Evolutionary conservation across 2,888 invertebrate genomes (phyloP).

Genomic region (Hybos culiciformis): DNA sequence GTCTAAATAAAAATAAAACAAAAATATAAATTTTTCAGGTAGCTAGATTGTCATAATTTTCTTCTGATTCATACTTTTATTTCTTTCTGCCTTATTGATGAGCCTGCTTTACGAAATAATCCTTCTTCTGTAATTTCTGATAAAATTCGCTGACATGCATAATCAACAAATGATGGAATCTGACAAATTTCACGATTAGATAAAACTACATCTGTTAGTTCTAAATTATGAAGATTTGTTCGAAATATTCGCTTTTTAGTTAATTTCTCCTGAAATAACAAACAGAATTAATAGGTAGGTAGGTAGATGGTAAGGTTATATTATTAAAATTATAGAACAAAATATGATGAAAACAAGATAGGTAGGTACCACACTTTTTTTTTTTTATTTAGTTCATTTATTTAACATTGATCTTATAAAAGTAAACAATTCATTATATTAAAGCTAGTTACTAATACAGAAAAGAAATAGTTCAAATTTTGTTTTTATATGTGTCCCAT

Average conservation of each 20-base stretch:
- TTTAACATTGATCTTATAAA: too few species aligned
- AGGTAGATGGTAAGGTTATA: too few species aligned
- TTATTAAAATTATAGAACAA: too few species aligned
- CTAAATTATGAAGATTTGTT: conserved; percentile 39
- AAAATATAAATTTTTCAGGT: conserved; percentile 5
- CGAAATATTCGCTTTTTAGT: conserved; percentile 38
- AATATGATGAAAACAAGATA: too few species aligned
- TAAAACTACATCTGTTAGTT: conserved; percentile 43
- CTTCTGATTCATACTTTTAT: conserved; percentile 45
- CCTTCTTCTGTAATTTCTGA: conserved; percentile 64
- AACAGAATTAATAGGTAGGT: too few species aligned
- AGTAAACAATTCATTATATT: too few species aligned
- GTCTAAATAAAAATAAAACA: conserved; percentile 36
- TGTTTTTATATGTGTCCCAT: too few species aligned
- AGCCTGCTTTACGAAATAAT: conserved; percentile 78
- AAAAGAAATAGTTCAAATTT: too few species aligned
- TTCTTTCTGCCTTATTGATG: conserved; percentile 66
- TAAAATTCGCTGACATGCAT: conserved; percentile 54
- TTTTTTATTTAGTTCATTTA: too few species aligned
- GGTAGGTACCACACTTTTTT: too few species aligned
- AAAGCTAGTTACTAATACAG: too few species aligned
- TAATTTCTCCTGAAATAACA: conserved; percentile 17
- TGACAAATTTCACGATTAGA: conserved; percentile 55
- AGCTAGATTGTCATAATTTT: conserved; percentile 14
- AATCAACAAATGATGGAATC: conserved; percentile 58